Conservation (phyloP, 2,797 vertebrate genomes). For the Sparus aurata region DNA sequence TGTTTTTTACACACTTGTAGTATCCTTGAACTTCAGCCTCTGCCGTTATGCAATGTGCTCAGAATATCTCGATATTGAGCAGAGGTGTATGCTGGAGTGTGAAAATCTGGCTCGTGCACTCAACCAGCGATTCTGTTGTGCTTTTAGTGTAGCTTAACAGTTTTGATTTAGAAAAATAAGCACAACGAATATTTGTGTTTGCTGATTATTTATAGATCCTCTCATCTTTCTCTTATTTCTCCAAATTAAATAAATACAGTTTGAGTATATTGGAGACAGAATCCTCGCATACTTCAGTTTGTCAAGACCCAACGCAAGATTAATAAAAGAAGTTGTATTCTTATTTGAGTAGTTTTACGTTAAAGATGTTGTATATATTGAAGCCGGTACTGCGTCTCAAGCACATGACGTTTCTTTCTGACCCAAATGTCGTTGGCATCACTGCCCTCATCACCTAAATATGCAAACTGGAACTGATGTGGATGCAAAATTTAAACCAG, state of each 20-base stretch:
- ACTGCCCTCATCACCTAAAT: constrained; percentile 24
- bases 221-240: too few species aligned
- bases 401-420: background rate
- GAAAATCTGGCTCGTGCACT: constrained; percentile 45
- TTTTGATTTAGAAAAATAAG: constrained; percentile 19
- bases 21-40: constrained; percentile 59
- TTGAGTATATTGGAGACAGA: too few species aligned
- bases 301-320: background rate
- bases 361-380: background rate
- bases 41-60: constrained; percentile 65
- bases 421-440: constrained; percentile 7
- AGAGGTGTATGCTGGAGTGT: constrained; percentile 59
- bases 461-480: constrained; percentile 18
- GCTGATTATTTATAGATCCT: background rate
- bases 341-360: background rate
- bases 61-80: constrained; percentile 58
- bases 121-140: constrained; percentile 12
- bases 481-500: background rate
- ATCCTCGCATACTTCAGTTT: background rate
- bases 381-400: background rate
- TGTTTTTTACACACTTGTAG: constrained; percentile 41
- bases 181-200: background rate
- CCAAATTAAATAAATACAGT: too few species aligned
- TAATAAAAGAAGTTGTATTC: background rate
- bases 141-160: constrained; percentile 11